Base-by-base conservation (phyloP, 2,888 invertebrate genomes). In the Tetranychus piercei region DNA sequence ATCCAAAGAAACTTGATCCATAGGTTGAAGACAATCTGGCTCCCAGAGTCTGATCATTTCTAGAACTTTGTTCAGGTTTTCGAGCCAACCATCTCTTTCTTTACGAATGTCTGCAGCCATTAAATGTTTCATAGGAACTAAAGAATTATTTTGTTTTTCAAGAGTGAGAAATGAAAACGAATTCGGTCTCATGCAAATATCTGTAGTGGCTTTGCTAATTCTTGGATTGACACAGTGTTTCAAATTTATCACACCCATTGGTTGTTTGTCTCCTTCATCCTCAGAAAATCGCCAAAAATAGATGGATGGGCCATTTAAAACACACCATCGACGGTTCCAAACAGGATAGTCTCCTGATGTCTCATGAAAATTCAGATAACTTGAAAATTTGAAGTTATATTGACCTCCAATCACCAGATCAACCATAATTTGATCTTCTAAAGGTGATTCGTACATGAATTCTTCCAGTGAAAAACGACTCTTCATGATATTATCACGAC, bases 31-130 rank as follows among this genome's bases (percentile, higher is more conserved):
- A 20, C 55, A 45, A 64, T 73, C 43, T 9, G 18, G 15, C n/a
- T 73, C 73, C 73, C 73, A 73, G 22, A 55, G 9, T 20, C 73
- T 43, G n/a, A 45, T 65, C 22, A 15, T n/a, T 15, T n/a, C 18
- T 20, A 73, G 5, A 34, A 55, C 23, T 45, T 55, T 73, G 55
- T 73, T 73, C 55, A 55, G 20, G 3, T 23, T 45, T 6, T 73
- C 73, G 4, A 45, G 64, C 73, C 73, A 73, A 11, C n/a, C 22
- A 73, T 73, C 73, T 22, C 45, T 9, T 22, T 73, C 73, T 65
- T 22, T 20, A 9, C 34, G n/a, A 34, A 64, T 18, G 23, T 73
- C 73, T 4, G 73, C 73, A n/a, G 73, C 73, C 34, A 73, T 55
- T 64, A 73, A 23, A 73, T 73, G 22, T 4, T 55, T 5, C 9